Percentiles rank a stretch among this genome's conserved stretches.
Conservation (phyloP, 2,888 invertebrate species). For the Euproctis similis region DNA sequence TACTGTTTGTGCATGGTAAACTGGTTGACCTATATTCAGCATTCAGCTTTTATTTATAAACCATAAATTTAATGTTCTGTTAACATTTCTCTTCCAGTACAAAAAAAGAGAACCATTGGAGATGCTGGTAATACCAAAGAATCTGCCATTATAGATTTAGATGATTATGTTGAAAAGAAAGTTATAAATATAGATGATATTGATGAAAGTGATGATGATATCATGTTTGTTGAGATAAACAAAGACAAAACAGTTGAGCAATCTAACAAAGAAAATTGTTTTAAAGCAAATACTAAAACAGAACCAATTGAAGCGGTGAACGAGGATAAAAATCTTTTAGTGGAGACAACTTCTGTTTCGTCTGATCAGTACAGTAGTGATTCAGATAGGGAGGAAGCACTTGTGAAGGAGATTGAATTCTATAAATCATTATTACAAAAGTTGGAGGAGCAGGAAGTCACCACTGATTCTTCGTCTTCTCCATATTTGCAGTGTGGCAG, state of each 20-base stretch:
- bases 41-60: too few relatives aligned
- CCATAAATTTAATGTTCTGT: too few relatives aligned
- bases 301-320: background rate
- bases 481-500: conserved; percentile 5
- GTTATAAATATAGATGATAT: conserved; percentile 17
- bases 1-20: too few relatives aligned
- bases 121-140: conserved; percentile 6
- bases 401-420: conserved; percentile 30
- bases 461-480: conserved; percentile 12
- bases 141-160: conserved; percentile 24
- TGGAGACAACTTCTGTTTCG: conserved; percentile 3
- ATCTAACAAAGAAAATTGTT: conserved; percentile 8
- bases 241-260: conserved; percentile 5
- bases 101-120: background rate
- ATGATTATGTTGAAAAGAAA: conserved; percentile 15
- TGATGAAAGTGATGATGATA: conserved; percentile 6
- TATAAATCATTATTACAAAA: conserved; percentile 26
- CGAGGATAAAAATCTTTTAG: conserved; percentile 7
- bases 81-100: background rate
- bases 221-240: background rate
- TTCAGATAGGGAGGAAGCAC: background rate
- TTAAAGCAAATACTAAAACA: background rate
- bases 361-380: background rate
- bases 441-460: conserved; percentile 39
- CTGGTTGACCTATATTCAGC: too few relatives aligned